Evolutionary conservation across 2,113 vertebrate genomes (phyloP).

Genomic region (Pterocles gutturalis): DNA sequence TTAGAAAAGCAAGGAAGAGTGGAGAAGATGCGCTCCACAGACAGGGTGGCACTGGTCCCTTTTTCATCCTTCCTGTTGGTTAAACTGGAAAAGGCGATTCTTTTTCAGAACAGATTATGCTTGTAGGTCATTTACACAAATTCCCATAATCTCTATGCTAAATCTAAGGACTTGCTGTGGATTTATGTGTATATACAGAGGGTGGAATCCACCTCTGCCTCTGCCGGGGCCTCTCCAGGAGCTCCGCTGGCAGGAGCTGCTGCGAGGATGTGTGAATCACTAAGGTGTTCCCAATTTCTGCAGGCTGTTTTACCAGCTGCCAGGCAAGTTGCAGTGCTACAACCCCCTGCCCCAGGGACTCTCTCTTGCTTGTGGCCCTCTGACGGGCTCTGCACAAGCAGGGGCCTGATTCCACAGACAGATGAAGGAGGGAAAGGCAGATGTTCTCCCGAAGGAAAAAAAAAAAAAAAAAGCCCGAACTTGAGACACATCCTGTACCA

Average conservation of each 20-base stretch:
- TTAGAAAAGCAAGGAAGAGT: neutral
- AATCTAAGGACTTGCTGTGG: neutral
- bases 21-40: neutral
- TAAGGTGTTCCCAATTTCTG: neutral
- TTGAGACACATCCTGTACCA: neutral
- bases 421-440: neutral
- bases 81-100: neutral
- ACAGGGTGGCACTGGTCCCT: neutral
- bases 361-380: neutral
- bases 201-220: neutral
- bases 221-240: neutral
- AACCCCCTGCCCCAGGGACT: neutral
- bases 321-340: neutral
- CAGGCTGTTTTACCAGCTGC: neutral
- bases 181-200: too few relatives aligned
- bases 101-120: neutral
- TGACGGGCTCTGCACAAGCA: neutral
- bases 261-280: neutral
- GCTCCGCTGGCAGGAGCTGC: neutral
- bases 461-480: neutral
- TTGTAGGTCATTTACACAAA: neutral
- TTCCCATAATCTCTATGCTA: neutral
- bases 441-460: neutral
- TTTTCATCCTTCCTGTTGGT: neutral
- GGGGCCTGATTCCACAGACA: neutral